These are phyloP conservation scores for Xyrauchen texanus DNA, from an alignment of 2,113 vertebrate species.

Conservation along the genomic window DNA sequence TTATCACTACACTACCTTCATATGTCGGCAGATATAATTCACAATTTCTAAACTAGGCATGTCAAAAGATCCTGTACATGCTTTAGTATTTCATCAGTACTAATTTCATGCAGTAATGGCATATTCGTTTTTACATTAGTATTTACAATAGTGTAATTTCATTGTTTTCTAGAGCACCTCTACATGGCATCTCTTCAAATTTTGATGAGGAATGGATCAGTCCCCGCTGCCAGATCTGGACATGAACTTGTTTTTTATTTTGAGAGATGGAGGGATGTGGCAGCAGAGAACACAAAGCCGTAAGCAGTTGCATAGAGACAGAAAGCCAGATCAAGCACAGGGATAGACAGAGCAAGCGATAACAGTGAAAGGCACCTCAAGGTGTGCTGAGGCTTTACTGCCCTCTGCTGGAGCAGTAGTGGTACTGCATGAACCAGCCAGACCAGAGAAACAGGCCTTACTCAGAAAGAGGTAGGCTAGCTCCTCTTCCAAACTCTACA, in stretches of 20 bases:
- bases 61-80: too few species aligned
- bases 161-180: too few species aligned
- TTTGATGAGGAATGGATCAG: background rate
- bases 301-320: background rate
- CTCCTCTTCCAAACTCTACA: conserved; percentile 93
- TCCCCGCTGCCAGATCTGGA: conserved; percentile 20
- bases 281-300: too few species aligned
- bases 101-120: too few species aligned
- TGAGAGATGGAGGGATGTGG: background rate
- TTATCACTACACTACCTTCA: too few species aligned
- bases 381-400: conserved; percentile 65
- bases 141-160: too few species aligned
- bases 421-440: conserved; percentile 69
- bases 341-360: background rate
- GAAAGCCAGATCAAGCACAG: background rate
- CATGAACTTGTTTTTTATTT: conserved; percentile 35
- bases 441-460: conserved; percentile 74
- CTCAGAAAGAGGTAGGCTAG: conserved; percentile 88
- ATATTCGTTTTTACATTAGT: too few species aligned
- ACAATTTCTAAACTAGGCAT: too few species aligned
- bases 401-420: conserved; percentile 81
- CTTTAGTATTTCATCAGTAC: too few species aligned
- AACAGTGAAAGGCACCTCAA: conserved; percentile 73
- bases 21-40: too few species aligned
- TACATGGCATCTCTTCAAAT: too few species aligned